These are phyloP conservation scores for Caenorhabditis drosophilae DNA, from an alignment of 2,888 invertebrate species.

Conservation along the genomic window DNA sequence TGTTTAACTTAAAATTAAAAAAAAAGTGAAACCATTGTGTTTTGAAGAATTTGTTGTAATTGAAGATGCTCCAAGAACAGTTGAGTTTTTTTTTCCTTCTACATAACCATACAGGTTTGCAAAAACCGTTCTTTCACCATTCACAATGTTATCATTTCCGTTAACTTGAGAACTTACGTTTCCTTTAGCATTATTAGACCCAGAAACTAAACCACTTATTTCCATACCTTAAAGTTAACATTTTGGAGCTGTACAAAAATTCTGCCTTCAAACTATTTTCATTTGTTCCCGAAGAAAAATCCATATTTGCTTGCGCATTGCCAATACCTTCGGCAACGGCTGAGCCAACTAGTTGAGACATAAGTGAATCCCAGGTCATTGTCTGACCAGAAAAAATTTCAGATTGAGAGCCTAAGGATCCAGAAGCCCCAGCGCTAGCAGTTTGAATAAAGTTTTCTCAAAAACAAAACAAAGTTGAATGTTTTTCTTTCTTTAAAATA, in stretches of 20 bases:
- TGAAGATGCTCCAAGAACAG: constrained; percentile 53
- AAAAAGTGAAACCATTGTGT: too few species aligned
- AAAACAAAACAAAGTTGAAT: too few species aligned
- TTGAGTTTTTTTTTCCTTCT: constrained; percentile 50
- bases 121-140: constrained; percentile 21
- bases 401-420: constrained; percentile 44
- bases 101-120: constrained; percentile 50
- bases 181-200: constrained; percentile 44
- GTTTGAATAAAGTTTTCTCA: too few species aligned
- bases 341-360: constrained; percentile 48
- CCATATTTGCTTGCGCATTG: constrained; percentile 55
- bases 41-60: too few species aligned
- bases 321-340: constrained; percentile 50
- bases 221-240: constrained; percentile 40
- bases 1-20: too few species aligned
- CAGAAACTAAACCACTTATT: constrained; percentile 54
- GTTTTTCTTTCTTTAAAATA: too few species aligned
- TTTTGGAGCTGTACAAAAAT: too few species aligned
- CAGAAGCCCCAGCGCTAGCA: constrained; percentile 55
- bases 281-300: constrained; percentile 44
- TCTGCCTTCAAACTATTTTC: constrained; percentile 19
- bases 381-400: constrained; percentile 30
- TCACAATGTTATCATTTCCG: constrained; percentile 47
- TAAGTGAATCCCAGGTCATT: constrained; percentile 50
- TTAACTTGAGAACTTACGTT: constrained; percentile 48